Conservation (phyloP, 2,113 vertebrate genomes). For the Istiophorus platypterus region DNA sequence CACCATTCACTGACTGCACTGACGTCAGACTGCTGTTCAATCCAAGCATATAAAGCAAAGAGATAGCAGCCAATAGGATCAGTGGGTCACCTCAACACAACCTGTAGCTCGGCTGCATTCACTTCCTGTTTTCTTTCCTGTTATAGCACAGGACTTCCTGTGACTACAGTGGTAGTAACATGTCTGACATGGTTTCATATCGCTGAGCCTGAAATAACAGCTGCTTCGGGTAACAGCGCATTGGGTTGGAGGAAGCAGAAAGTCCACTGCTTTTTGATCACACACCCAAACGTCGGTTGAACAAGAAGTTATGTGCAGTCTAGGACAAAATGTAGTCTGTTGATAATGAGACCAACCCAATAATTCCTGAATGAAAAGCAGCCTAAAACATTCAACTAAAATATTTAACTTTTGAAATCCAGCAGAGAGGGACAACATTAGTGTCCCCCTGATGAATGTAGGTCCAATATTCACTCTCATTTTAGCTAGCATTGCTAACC, state of each 20-base stretch:
- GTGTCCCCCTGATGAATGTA: too few species aligned
- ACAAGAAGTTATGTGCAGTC: not conserved
- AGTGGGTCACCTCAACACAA: conserved; percentile 59
- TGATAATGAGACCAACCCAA: not conserved
- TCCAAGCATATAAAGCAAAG: conserved; percentile 40
- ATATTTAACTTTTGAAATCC: too few species aligned
- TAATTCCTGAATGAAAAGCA: not conserved
- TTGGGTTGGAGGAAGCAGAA: conserved; percentile 20
- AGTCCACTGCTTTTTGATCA: conserved; percentile 31
- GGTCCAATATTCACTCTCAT: too few species aligned
- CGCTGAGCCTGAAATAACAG: conserved; percentile 65
- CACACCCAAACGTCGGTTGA: conserved; percentile 20
- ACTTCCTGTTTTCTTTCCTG: conserved; percentile 88
- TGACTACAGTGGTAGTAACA: conserved; percentile 69
- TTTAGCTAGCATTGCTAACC: too few species aligned
- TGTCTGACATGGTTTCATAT: conserved; percentile 39
- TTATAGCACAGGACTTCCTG: conserved; percentile 78
- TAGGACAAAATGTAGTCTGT: not conserved
- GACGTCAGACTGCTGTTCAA: conserved; percentile 39
- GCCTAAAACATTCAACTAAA: not conserved
- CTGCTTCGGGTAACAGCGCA: conserved; percentile 24
- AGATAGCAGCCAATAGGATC: conserved; percentile 41
- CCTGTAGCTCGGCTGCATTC: conserved; percentile 53
- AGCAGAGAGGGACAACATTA: too few species aligned
- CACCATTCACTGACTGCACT: not conserved